Evolutionary conservation across 1,140 invertebrate genomes (phyloP).

Genomic region (Phortica variegata): DNA sequence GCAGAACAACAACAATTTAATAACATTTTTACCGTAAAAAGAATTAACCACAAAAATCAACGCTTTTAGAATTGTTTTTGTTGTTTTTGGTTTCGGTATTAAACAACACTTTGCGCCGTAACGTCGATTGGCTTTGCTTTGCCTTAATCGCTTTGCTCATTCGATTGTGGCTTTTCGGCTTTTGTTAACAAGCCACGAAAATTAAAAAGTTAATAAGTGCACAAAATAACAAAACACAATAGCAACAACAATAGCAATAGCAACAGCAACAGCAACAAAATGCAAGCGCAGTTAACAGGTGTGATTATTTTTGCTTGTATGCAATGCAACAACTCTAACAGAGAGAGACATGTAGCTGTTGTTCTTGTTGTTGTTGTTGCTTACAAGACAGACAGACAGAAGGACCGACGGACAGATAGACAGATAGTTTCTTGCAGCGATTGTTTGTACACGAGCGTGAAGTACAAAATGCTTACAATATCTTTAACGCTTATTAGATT

Average conservation of each 20-base stretch:
- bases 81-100: too few relatives aligned
- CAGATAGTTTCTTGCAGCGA: too few relatives aligned
- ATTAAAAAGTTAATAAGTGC: constrained; percentile 12
- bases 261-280: not conserved
- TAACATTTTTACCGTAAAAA: constrained; percentile 4
- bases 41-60: constrained; percentile 30
- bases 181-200: constrained; percentile 9
- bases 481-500: constrained; percentile 17
- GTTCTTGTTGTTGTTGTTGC: too few relatives aligned
- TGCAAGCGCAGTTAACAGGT: not conserved
- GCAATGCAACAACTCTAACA: constrained; percentile 14
- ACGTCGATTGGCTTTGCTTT: too few relatives aligned
- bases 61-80: too few relatives aligned
- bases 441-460: too few relatives aligned
- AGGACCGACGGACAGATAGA: too few relatives aligned
- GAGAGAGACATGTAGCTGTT: constrained; percentile 2
- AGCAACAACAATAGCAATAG: constrained; percentile 6
- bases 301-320: not conserved
- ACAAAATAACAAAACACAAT: constrained; percentile 6
- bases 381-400: too few relatives aligned
- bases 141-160: too few relatives aligned
- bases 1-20: too few relatives aligned
- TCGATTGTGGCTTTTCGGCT: not conserved
- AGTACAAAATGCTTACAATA: too few relatives aligned
- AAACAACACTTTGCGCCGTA: too few relatives aligned